A percentile compares a stretch with the other conserved stretches of the same genome.
phyloP scores from a whole-genome alignment of 2,113 vertebrate genomes.

The Macaca nemestrina region DNA sequence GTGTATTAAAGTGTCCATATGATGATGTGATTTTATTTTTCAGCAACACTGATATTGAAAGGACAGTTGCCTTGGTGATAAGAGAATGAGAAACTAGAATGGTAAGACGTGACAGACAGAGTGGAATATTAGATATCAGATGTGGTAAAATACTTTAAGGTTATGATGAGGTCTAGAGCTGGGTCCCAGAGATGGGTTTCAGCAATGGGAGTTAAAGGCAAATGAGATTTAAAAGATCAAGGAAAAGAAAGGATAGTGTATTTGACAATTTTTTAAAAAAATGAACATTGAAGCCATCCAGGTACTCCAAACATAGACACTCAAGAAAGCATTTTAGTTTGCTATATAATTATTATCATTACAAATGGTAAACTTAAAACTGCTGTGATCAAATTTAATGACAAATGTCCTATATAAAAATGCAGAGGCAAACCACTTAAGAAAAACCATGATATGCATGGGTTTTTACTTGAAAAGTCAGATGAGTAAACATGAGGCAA shows the following conservation, averaged over 20 bases:
- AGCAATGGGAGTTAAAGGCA: background rate
- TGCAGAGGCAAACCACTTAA: background rate
- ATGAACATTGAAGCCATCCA: background rate
- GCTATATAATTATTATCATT: background rate
- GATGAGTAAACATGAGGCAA: background rate
- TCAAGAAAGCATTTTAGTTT: background rate
- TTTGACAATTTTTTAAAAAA: background rate
- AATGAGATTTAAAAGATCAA: background rate
- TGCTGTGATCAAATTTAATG: background rate
- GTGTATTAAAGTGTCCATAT: background rate
- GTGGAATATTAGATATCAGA: background rate
- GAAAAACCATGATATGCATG: background rate
- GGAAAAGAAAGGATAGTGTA: background rate
- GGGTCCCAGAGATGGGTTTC: background rate
- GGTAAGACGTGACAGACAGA: background rate
- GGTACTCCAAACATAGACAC: background rate
- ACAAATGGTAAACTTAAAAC: background rate
- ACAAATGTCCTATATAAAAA: background rate
- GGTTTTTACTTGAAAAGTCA: background rate
- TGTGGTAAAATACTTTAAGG: too few relatives aligned
- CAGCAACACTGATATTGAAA: background rate
- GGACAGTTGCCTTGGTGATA: background rate
- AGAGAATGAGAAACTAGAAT: background rate
- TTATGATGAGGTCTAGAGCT: background rate
- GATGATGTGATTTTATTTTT: background rate